These are phyloP conservation scores for Chiridota heheva DNA, from an alignment of 35 echinoderm and acorn worm species.

Conservation along the genomic window DNA sequence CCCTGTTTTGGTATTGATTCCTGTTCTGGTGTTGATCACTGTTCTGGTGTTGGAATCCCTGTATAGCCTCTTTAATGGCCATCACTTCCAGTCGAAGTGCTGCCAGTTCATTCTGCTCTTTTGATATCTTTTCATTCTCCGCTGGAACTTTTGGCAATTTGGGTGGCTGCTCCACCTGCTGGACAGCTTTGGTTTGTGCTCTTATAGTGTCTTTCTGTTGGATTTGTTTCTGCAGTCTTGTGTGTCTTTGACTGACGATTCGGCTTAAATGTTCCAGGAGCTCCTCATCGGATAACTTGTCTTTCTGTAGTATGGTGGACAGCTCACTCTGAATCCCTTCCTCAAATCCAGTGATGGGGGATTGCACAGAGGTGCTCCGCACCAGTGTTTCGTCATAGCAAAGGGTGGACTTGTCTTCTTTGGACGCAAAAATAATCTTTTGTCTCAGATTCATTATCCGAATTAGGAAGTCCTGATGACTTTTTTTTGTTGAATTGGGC, in stretches of 20 bases:
- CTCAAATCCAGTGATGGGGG: slow-evolving; percentile 31
- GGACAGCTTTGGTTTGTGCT: background rate
- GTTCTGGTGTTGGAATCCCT: too few species aligned
- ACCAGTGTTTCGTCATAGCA: slow-evolving; percentile 48
- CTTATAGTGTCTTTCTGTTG: too few species aligned
- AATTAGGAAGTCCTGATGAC: slow-evolving; percentile 43
- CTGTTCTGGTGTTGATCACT: too few species aligned
- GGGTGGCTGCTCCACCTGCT: too few species aligned
- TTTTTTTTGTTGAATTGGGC: too few species aligned
- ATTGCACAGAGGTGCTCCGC: slow-evolving; percentile 38
- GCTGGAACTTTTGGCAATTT: background rate
- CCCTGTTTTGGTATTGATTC: too few species aligned
- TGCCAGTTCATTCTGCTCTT: too few species aligned
- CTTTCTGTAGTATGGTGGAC: background rate
- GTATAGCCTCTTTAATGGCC: too few species aligned
- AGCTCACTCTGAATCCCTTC: slow-evolving; percentile 18
- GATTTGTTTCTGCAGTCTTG: slow-evolving; percentile 19
- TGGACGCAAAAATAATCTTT: slow-evolving; percentile 55
- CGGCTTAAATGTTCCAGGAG: slow-evolving; percentile 30
- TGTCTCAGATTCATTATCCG: slow-evolving; percentile 53
- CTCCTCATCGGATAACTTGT: slow-evolving; percentile 35
- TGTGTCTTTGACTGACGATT: slow-evolving; percentile 10
- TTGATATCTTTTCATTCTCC: too few species aligned
- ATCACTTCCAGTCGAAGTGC: too few species aligned
- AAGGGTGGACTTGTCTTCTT: slow-evolving; percentile 48